Evolutionary conservation across 1,140 invertebrate genomes (phyloP).

Genomic region (Drosophila lowei): DNA sequence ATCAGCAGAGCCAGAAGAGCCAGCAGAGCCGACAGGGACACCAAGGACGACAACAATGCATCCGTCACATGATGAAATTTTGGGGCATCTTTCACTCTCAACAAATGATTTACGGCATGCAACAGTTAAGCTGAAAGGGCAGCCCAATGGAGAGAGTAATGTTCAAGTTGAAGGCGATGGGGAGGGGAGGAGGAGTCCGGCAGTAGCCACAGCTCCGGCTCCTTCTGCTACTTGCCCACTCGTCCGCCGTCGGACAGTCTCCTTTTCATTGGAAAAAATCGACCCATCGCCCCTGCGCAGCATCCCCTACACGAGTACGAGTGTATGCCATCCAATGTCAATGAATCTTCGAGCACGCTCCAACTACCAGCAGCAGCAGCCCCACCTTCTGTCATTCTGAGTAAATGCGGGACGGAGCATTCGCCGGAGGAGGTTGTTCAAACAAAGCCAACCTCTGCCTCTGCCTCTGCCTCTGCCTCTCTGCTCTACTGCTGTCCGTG

Average conservation of each 20-base stretch:
- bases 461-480: conserved; percentile 3
- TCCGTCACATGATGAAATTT: conserved; percentile 16
- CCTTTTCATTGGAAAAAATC: conserved; percentile 25
- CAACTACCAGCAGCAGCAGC: neutral
- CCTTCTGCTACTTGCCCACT: neutral
- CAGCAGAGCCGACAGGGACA: conserved; percentile 1
- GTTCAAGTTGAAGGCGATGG: conserved; percentile 16
- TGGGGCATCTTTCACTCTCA: conserved; percentile 46
- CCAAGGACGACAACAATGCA: conserved; percentile 13
- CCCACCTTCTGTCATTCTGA: conserved; percentile 10
- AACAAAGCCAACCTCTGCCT: conserved; percentile 23
- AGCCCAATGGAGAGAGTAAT: neutral
- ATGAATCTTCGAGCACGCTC: conserved; percentile 12
- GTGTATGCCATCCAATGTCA: conserved; percentile 7
- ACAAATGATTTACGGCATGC: conserved; percentile 52
- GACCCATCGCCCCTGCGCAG: neutral
- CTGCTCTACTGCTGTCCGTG: conserved; percentile 43
- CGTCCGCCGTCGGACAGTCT: conserved; percentile 1
- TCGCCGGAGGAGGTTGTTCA: conserved; percentile 21
- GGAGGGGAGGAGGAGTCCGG: conserved; percentile 14
- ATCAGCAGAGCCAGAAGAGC: conserved; percentile 11
- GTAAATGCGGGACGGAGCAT: neutral
- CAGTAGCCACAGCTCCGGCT: conserved; percentile 25
- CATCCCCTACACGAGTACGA: neutral
- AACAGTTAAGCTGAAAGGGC: conserved; percentile 8